A percentile compares a stretch with the other conserved stretches of the same genome.
These are phyloP conservation scores for Chaetura pelagica DNA, from an alignment of 2,113 vertebrate species.

Conservation along the genomic window DNA sequence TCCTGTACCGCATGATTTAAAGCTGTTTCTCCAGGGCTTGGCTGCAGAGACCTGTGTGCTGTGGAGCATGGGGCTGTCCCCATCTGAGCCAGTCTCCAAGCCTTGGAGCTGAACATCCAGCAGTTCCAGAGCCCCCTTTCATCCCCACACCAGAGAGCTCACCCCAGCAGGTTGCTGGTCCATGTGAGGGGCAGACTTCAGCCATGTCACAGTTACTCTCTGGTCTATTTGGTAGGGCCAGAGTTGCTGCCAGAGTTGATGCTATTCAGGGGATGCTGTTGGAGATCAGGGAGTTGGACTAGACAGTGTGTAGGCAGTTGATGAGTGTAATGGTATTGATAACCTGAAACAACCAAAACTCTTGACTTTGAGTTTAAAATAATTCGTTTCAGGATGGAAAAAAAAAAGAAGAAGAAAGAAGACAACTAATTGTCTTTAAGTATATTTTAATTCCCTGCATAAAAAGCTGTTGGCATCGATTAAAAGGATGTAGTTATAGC, in stretches of 20 bases:
- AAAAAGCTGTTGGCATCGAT: not conserved
- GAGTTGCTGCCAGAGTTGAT: too few relatives aligned
- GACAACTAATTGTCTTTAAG: not conserved
- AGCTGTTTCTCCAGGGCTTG: accelerated
- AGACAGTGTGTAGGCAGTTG: not conserved
- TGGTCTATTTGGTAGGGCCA: not conserved
- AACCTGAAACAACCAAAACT: not conserved
- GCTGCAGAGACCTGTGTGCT: not conserved
- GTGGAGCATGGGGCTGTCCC: accelerated
- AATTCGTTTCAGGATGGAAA: not conserved
- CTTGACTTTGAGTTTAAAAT: not conserved
- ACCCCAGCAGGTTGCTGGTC: accelerated
- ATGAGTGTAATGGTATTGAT: not conserved
- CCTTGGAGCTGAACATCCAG: not conserved
- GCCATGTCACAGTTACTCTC: not conserved
- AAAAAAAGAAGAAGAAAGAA: not conserved
- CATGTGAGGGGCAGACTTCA: not conserved
- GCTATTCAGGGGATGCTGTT: not conserved
- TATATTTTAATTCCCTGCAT: not conserved
- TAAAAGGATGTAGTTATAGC: accelerated
- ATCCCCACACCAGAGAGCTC: accelerated
- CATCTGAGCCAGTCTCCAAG: accelerated
- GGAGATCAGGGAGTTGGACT: not conserved
- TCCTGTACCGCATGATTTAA: accelerated
- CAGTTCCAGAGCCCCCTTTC: not conserved